Percentiles rank a stretch among this genome's conserved stretches.
Conservation (phyloP, 2,113 vertebrate genomes). For the Sapayoa aenigma region DNA sequence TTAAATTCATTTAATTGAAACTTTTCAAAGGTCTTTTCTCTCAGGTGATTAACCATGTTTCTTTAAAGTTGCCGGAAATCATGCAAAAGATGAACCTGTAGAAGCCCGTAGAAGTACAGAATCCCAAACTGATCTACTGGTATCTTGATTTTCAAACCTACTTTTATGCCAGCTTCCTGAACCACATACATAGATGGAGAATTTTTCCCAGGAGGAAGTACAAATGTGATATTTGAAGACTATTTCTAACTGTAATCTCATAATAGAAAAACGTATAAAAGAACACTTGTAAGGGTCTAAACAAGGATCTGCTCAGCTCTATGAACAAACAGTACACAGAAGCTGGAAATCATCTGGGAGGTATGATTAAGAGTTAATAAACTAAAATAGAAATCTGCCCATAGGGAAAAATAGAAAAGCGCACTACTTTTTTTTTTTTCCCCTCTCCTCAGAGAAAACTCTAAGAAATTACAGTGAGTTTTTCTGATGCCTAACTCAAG, state of each 20-base stretch:
- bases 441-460: not conserved
- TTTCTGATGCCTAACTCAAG: not conserved
- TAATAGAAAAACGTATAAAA: not conserved
- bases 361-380: not conserved
- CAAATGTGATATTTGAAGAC: not conserved
- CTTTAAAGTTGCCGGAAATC: not conserved
- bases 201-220: not conserved
- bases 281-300: not conserved
- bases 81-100: not conserved
- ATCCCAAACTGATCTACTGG: not conserved
- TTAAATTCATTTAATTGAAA: not conserved
- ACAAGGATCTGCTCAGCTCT: not conserved
- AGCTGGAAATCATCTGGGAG: slow-evolving; percentile 14
- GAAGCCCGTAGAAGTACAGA: not conserved
- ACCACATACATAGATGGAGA: not conserved
- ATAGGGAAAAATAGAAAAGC: not conserved
- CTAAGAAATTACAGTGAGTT: not conserved
- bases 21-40: not conserved
- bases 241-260: not conserved
- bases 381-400: not conserved
- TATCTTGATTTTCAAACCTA: not conserved
- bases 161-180: not conserved
- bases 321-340: not conserved
- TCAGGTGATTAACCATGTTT: not conserved
- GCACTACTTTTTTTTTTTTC: not conserved